These are phyloP conservation scores for Acanthurus leucopareius DNA, from an alignment of 2,797 vertebrate species.

Conservation along the genomic window DNA sequence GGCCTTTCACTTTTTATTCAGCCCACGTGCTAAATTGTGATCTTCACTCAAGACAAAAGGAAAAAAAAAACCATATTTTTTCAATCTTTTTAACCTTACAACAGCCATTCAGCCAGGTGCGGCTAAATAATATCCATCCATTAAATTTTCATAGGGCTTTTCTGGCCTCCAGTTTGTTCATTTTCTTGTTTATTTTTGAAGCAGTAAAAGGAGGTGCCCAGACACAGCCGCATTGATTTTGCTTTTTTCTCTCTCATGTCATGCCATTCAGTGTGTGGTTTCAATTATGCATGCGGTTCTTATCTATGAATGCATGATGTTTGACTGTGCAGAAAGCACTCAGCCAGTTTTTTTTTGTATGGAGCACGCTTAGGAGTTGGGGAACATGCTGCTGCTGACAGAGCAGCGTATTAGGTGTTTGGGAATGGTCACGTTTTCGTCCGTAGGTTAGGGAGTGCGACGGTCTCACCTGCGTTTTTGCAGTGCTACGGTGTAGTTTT, in stretches of 20 bases:
- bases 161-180: slow-evolving; percentile 63
- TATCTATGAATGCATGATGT: slow-evolving; percentile 77
- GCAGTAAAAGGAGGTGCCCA: slow-evolving; percentile 54
- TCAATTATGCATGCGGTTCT: slow-evolving; percentile 84
- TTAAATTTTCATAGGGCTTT: slow-evolving; percentile 77
- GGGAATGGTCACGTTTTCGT: slow-evolving; percentile 44
- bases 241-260: slow-evolving; percentile 51
- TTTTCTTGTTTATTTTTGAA: slow-evolving; percentile 78
- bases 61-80: not conserved
- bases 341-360: slow-evolving; percentile 51
- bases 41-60: slow-evolving; percentile 3
- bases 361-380: slow-evolving; percentile 43
- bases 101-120: slow-evolving; percentile 51
- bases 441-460: slow-evolving; percentile 18
- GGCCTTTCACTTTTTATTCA: slow-evolving; percentile 21
- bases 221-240: slow-evolving; percentile 32
- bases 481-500: slow-evolving; percentile 3
- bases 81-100: slow-evolving; percentile 31
- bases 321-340: slow-evolving; percentile 77
- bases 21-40: slow-evolving; percentile 22
- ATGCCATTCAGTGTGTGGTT: slow-evolving; percentile 63
- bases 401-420: slow-evolving; percentile 47
- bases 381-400: slow-evolving; percentile 51
- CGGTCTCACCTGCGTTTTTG: not conserved
- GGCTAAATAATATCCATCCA: slow-evolving; percentile 70